A percentile compares a stretch with the other conserved stretches of the same genome.
phyloP scores from a whole-genome alignment of 2,113 vertebrate species.

The Speoplatyrhinus poulsoni region DNA sequence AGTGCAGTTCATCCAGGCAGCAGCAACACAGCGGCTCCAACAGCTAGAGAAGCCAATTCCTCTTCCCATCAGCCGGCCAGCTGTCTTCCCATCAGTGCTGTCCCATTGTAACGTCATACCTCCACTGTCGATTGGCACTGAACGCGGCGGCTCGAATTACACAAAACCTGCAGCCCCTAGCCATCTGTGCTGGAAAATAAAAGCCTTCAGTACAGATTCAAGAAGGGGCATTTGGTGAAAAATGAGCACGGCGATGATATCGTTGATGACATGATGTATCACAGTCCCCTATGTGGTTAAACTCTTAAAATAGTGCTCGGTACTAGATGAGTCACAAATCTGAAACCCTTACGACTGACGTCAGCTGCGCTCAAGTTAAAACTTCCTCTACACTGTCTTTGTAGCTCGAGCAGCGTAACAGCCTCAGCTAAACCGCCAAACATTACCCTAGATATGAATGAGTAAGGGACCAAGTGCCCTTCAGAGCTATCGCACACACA shows the following conservation, averaged over 20 bases:
- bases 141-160: conserved; percentile 59
- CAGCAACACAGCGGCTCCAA: conserved; percentile 5
- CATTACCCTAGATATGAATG: too few relatives aligned
- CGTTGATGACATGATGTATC: conserved; percentile 3
- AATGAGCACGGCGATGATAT: neutral
- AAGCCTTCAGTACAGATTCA: conserved; percentile 39
- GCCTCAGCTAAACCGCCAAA: too few relatives aligned
- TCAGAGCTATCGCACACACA: conserved; percentile 15
- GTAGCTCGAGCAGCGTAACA: too few relatives aligned
- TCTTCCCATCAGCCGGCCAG: conserved; percentile 48
- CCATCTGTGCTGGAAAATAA: conserved; percentile 47
- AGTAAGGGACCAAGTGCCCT: conserved; percentile 14
- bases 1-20: neutral
- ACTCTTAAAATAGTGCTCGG: too few relatives aligned
- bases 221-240: conserved; percentile 5
- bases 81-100: conserved; percentile 47
- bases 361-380: too few relatives aligned
- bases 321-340: too few relatives aligned
- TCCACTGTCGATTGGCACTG: conserved; percentile 34
- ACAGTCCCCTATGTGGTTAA: too few relatives aligned
- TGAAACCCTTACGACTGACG: too few relatives aligned
- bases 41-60: conserved; percentile 22
- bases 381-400: too few relatives aligned
- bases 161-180: conserved; percentile 31
- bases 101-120: conserved; percentile 33